These are phyloP conservation scores for Pseudoatta argentina DNA, from an alignment of 1,140 invertebrate genomes.

Conservation along the genomic window DNA sequence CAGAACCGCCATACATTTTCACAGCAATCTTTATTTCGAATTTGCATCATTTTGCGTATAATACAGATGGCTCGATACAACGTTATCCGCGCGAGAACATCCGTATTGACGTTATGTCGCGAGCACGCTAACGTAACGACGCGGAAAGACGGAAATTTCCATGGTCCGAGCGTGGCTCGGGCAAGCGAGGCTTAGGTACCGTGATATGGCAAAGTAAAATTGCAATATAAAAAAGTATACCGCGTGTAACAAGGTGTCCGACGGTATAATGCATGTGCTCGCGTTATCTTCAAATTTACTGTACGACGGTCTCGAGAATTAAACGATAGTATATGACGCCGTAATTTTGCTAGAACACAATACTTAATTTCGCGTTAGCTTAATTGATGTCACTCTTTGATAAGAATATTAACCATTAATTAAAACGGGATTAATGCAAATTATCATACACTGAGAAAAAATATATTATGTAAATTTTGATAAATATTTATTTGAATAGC, in stretches of 20 bases:
- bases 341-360: not conserved
- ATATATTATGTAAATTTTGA: no score
- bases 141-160: slow-evolving; percentile 56
- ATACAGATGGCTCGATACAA: no score
- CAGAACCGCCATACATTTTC: not conserved
- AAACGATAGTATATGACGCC: not conserved
- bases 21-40: not conserved
- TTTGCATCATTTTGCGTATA: not conserved
- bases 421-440: not conserved
- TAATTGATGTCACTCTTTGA: slow-evolving; percentile 12
- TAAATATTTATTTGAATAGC: no score
- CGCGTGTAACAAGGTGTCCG: slow-evolving; percentile 30
- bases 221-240: not conserved
- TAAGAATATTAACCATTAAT: slow-evolving; percentile 16
- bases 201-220: slow-evolving; percentile 40
- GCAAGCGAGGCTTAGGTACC: not conserved
- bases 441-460: not conserved
- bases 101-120: slow-evolving; percentile 27
- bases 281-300: slow-evolving; percentile 27
- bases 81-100: not conserved
- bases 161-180: slow-evolving; percentile 39
- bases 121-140: slow-evolving; percentile 38
- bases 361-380: slow-evolving; percentile 22
- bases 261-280: not conserved
- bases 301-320: not conserved